Evolutionary conservation across 1,140 invertebrate species (phyloP), one percentile per base, ranked within the genome.

Genomic region (Atta cephalotes): DNA sequence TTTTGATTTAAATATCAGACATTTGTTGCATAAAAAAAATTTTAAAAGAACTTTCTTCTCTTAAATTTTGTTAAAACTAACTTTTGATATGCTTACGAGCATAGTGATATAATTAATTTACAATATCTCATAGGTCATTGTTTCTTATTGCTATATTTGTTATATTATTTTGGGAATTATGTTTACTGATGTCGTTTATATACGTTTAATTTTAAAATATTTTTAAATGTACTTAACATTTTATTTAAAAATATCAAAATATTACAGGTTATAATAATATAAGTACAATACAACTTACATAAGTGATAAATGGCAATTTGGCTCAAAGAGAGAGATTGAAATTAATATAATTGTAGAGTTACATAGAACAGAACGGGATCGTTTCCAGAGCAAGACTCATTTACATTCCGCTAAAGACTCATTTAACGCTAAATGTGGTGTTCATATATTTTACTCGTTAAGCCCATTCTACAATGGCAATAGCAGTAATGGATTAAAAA

Each of bases 201-300:
- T 68, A 14, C 14, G 10, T 80, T 80, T 39, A 56, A 71, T 81
- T 56, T 28, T 14, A 4, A 58, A 45, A 25, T 71, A 71, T 58
- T 71, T 81, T 71, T 16, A 7, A 81, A 81, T 60, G 79, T 81
- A 81, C 79, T 81, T 81, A 81, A 81, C 7, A 71, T 45, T 71
- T 68, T 66, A 53, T 53, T 35, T 39, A 70, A 31, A 35, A 39
- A 56, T 80, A 70, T 68, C 21, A n/a, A 79, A 35, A 7, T 14
- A 45, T 45, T 45, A 45, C 9, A 10, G 9, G 1, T 58, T 25
- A 25, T 25, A 25, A 25, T 25, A 25, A 25, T 25, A 25, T 25
- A 25, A 25, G 25, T 25, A 25, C 25, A 25, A 25, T 25, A 25
- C 25, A 81, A 81, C 66, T 58, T 70, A 58, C 16, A 58, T 25